Conservation (phyloP, 2,888 invertebrate genomes). For the Ceriagrion tenellum region DNA sequence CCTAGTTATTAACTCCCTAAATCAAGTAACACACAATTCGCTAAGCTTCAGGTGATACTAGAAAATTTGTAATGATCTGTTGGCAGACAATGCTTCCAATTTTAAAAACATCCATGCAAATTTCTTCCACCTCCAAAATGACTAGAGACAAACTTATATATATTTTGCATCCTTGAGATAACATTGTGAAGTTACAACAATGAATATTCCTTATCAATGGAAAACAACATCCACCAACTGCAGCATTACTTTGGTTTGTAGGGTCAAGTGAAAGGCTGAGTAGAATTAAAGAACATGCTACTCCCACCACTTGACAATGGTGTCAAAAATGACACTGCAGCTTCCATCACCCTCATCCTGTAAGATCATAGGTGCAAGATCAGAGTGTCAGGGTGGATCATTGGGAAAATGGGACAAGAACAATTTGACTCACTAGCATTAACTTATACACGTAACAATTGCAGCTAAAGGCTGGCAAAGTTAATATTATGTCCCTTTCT, state of each 20-base stretch:
- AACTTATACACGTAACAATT: slow-evolving; percentile 11
- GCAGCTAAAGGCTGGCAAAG: slow-evolving; percentile 54
- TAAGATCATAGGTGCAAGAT: neutral
- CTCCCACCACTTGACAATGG: neutral
- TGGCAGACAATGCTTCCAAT: slow-evolving; percentile 19
- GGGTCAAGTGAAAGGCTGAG: neutral
- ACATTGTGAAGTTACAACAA: slow-evolving; percentile 56
- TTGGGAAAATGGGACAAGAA: slow-evolving; percentile 58
- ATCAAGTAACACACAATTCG: slow-evolving; percentile 12
- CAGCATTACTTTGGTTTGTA: slow-evolving; percentile 52
- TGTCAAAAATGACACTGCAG: slow-evolving; percentile 8
- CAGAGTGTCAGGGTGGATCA: slow-evolving; percentile 8
- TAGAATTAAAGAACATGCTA: neutral
- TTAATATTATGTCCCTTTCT: slow-evolving; percentile 54
- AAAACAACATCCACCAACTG: slow-evolving; percentile 46
- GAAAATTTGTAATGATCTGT: neutral
- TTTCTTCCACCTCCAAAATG: slow-evolving; percentile 13
- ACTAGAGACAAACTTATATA: slow-evolving; percentile 54
- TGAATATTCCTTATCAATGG: slow-evolving; percentile 8
- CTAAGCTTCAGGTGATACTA: slow-evolving; percentile 33
- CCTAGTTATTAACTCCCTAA: slow-evolving; percentile 15
- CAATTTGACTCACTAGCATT: slow-evolving; percentile 52
- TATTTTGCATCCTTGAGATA: slow-evolving; percentile 65
- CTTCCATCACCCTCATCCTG: neutral
- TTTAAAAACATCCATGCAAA: slow-evolving; percentile 51